A percentile compares a stretch with the other conserved stretches of the same genome.
phyloP scores from a whole-genome alignment of 2,888 invertebrate species.

The Galerucella pusilla region DNA sequence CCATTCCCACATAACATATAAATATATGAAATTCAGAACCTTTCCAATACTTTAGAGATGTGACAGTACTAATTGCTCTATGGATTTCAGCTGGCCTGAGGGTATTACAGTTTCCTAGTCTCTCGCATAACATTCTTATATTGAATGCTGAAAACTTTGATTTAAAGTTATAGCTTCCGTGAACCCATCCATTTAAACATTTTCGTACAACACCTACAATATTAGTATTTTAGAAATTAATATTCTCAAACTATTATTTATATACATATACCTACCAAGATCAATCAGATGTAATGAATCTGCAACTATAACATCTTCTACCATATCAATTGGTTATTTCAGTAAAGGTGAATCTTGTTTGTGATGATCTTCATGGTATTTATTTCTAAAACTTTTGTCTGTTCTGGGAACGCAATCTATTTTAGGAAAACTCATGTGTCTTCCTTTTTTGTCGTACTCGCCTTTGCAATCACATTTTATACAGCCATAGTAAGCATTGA shows the following conservation, averaged over 20 bases:
- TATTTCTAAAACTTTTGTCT: slow-evolving; percentile 43
- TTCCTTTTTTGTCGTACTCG: slow-evolving; percentile 43
- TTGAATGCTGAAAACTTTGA: slow-evolving; percentile 43
- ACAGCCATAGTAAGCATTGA: slow-evolving; percentile 45
- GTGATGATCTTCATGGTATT: slow-evolving; percentile 46
- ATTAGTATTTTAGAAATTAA: not conserved
- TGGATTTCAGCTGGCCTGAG: slow-evolving; percentile 40
- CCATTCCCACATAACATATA: not conserved
- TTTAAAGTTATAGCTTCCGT: not conserved
- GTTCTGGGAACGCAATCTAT: slow-evolving; percentile 41
- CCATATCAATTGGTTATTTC: slow-evolving; percentile 17
- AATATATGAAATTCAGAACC: not conserved
- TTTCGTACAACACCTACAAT: not conserved
- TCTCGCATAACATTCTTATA: slow-evolving; percentile 41
- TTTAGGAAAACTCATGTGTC: slow-evolving; percentile 44
- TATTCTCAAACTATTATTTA: not conserved
- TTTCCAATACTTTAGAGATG: not conserved
- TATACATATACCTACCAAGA: not conserved
- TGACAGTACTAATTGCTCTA: slow-evolving; percentile 33
- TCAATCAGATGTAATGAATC: not conserved
- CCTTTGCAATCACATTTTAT: slow-evolving; percentile 43
- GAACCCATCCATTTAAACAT: not conserved
- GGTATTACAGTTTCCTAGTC: slow-evolving; percentile 32
- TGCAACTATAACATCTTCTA: not conserved
- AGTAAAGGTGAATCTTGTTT: slow-evolving; percentile 44